Percentiles rank a stretch among this genome's conserved stretches.
phyloP scores from a whole-genome alignment of 2,888 invertebrate species.

The Euclidia mi region DNA sequence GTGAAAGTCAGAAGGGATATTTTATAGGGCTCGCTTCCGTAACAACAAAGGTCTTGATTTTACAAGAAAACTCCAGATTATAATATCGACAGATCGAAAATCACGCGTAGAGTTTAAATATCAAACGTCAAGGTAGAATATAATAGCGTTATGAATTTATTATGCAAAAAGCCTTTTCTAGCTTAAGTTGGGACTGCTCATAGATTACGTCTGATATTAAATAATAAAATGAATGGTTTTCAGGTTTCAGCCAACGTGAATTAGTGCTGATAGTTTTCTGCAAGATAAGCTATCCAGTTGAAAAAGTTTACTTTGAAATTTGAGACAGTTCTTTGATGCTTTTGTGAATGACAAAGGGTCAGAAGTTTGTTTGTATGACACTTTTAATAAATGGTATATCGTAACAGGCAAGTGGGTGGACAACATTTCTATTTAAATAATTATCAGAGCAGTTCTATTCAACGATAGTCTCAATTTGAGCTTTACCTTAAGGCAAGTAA shows the following conservation, averaged over 20 bases:
- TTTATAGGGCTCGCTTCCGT: slow-evolving; percentile 8
- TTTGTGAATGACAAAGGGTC: slow-evolving; percentile 4
- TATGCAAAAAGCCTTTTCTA: slow-evolving; percentile 22
- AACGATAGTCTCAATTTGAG: no score
- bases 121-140: background rate
- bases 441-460: no score
- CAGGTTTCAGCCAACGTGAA: slow-evolving; percentile 34
- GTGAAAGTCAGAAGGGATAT: slow-evolving; percentile 13
- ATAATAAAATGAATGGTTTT: slow-evolving; percentile 46
- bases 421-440: no score
- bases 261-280: slow-evolving; percentile 42
- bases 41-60: slow-evolving; percentile 5
- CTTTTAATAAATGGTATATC: no score
- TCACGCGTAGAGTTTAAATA: slow-evolving; percentile 8
- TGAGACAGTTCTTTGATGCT: slow-evolving; percentile 5
- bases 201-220: slow-evolving; percentile 46
- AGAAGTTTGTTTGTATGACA: slow-evolving; percentile 1
- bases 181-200: slow-evolving; percentile 29
- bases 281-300: no score
- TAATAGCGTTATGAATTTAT: slow-evolving; percentile 22
- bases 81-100: background rate
- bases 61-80: background rate
- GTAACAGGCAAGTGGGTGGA: no score
- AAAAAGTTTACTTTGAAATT: slow-evolving; percentile 24
- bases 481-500: no score